phyloP scores from a whole-genome alignment of 2,113 vertebrate species.

The Glaucomys volans region DNA sequence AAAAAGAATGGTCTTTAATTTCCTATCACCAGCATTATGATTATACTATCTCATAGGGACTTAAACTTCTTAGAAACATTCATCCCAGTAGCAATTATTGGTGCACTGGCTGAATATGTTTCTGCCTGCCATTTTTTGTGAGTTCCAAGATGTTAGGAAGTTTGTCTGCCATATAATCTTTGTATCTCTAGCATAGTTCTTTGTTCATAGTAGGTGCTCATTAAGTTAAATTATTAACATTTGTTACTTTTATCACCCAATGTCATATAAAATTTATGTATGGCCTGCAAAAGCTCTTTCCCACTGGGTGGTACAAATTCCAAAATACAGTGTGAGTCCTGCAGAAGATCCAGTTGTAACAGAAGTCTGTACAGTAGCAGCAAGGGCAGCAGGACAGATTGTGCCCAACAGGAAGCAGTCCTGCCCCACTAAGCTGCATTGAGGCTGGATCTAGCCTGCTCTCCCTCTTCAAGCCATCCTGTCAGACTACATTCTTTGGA shows the following conservation, averaged over 20 bases:
- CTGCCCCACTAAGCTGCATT: no score
- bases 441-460: not conserved
- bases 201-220: not conserved
- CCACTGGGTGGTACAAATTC: not conserved
- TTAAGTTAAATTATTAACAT: not conserved
- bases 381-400: not conserved
- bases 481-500: not conserved
- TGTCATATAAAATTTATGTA: not conserved
- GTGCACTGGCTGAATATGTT: not conserved
- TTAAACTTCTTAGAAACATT: not conserved
- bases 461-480: not conserved
- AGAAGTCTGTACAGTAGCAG: not conserved
- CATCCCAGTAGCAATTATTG: no score
- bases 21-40: no score
- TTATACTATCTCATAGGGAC: not conserved
- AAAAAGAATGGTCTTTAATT: not conserved
- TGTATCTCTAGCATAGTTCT: not conserved
- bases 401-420: not conserved
- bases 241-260: not conserved
- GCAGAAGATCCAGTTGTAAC: not conserved
- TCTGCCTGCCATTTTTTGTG: not conserved
- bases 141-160: not conserved
- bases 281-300: not conserved
- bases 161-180: not conserved
- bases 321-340: not conserved